Evolutionary conservation across 2,888 invertebrate genomes (phyloP).

Genomic region (Actias luna): DNA sequence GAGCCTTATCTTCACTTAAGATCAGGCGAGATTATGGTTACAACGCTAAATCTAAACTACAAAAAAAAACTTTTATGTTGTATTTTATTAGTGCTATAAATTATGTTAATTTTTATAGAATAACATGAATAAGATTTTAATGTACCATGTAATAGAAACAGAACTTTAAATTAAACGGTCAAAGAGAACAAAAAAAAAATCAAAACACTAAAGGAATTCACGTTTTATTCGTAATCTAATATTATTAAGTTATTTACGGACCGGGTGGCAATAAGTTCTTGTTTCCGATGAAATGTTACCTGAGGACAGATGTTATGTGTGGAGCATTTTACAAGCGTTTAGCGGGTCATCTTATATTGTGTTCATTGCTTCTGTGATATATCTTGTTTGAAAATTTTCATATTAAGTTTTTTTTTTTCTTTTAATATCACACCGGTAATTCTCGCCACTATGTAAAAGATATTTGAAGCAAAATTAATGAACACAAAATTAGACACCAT

Average conservation of each 20-base stretch:
- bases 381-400: too few relatives aligned
- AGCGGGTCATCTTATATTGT: neutral
- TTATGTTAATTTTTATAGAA: neutral
- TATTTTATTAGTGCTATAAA: too few relatives aligned
- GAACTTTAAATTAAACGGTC: neutral
- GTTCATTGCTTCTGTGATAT: neutral
- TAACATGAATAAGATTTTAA: neutral
- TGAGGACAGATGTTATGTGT: constrained; percentile 32
- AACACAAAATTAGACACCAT: too few relatives aligned
- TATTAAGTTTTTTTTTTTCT: too few relatives aligned
- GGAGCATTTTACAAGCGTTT: constrained; percentile 33
- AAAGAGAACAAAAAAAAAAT: constrained; percentile 5
- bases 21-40: too few relatives aligned
- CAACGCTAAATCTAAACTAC: too few relatives aligned
- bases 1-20: too few relatives aligned
- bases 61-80: too few relatives aligned
- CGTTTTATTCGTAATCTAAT: constrained; percentile 72
- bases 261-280: constrained; percentile 67
- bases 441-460: too few relatives aligned
- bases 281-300: constrained; percentile 73
- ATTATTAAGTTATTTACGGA: constrained; percentile 72
- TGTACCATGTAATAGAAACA: neutral
- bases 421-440: too few relatives aligned
- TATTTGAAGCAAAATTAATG: too few relatives aligned
- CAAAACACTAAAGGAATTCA: constrained; percentile 41